These are phyloP conservation scores for Merodon equestris DNA, from an alignment of 2,888 invertebrate species.

Conservation along the genomic window DNA sequence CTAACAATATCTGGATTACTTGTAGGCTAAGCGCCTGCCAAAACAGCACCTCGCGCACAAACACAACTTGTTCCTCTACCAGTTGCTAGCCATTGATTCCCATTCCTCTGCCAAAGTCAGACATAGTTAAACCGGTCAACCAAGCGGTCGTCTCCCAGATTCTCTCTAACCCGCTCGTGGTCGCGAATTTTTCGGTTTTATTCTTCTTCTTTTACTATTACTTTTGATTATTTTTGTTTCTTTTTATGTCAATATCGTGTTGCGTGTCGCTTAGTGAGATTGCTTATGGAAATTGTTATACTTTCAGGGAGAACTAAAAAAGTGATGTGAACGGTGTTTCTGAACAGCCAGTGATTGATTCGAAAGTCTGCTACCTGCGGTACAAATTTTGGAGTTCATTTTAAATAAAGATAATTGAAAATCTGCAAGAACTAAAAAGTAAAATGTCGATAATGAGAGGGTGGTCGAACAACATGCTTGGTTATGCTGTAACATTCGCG, in stretches of 20 bases:
- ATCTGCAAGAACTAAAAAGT: background rate
- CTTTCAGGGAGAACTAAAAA: background rate
- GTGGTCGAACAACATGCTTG: slow-evolving; percentile 57
- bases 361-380: background rate
- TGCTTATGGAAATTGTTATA: slow-evolving; percentile 5
- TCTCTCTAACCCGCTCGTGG: slow-evolving; percentile 8
- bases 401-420: background rate
- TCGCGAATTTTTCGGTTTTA: background rate
- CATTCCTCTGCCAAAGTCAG: slow-evolving; percentile 38
- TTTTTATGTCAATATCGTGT: background rate
- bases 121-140: slow-evolving; percentile 49
- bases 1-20: slow-evolving; percentile 19
- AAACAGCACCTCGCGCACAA: slow-evolving; percentile 1
- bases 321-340: slow-evolving; percentile 13
- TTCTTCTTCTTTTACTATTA: background rate
- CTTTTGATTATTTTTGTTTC: too few species aligned
- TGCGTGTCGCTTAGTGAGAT: background rate
- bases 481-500: slow-evolving; percentile 72
- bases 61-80: slow-evolving; percentile 39
- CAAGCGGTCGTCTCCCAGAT: slow-evolving; percentile 27
- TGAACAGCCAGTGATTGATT: background rate
- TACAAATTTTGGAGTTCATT: background rate
- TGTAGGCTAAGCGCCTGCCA: slow-evolving; percentile 39
- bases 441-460: background rate
- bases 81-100: slow-evolving; percentile 30